Percentiles rank a stretch among this genome's conserved stretches.
Conservation (phyloP, 2,888 invertebrate genomes). For the Mamestra brassicae region DNA sequence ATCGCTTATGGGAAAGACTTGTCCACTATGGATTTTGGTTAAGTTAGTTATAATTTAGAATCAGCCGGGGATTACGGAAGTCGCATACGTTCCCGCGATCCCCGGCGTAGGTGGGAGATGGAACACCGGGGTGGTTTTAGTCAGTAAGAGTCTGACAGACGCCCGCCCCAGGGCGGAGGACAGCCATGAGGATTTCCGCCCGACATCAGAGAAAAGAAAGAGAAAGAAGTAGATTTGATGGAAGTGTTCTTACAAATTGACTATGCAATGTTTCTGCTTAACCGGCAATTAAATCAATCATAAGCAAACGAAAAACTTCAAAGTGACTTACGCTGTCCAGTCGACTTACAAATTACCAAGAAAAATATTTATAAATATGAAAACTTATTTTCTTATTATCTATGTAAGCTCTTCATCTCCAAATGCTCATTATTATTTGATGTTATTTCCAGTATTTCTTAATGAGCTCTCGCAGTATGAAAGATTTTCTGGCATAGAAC, state of each 20-base stretch:
- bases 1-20: too few species aligned
- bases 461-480: constrained; percentile 12
- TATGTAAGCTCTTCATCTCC: constrained; percentile 30
- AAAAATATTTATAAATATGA: neutral
- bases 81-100: too few species aligned
- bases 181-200: too few species aligned
- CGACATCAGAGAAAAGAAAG: too few species aligned
- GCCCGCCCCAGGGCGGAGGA: too few species aligned
- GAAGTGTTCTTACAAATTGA: neutral
- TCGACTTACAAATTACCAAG: constrained; percentile 1
- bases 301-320: neutral
- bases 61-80: too few species aligned
- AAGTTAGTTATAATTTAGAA: too few species aligned
- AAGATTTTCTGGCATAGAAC: constrained; percentile 11
- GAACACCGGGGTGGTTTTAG: too few species aligned
- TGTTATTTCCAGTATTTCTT: constrained; percentile 36
- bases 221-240: neutral
- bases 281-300: neutral
- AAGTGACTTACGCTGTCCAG: neutral
- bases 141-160: too few species aligned
- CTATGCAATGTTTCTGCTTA: neutral
- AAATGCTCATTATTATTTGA: constrained; percentile 46
- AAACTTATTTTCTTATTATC: constrained; percentile 6
- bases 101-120: too few species aligned
- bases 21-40: too few species aligned